Evolutionary conservation across 2,797 vertebrate species (phyloP).

Genomic region (Syngnathus acus): DNA sequence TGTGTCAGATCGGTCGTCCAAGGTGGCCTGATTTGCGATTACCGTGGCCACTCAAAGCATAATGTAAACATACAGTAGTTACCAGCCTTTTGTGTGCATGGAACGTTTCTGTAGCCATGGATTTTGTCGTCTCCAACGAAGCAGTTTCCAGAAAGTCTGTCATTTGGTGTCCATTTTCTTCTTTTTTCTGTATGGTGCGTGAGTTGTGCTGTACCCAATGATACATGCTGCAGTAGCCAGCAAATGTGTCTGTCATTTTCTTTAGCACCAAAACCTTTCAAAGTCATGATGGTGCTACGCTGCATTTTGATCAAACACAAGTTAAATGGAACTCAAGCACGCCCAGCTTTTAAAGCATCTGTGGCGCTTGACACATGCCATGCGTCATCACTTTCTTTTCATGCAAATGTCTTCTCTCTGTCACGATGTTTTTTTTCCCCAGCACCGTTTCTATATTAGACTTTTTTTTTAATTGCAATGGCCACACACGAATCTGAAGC

Average conservation of each 20-base stretch:
- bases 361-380: constrained; percentile 6
- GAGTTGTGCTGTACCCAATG: constrained; percentile 33
- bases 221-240: constrained; percentile 31
- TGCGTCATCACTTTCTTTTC: constrained; percentile 19
- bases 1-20: background rate
- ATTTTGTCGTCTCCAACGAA: constrained; percentile 48
- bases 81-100: background rate
- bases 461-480: background rate
- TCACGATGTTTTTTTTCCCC: constrained; percentile 29
- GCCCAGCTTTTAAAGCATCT: constrained; percentile 36
- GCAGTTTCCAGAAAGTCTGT: constrained; percentile 47
- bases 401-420: constrained; percentile 7
- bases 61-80: background rate
- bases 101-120: constrained; percentile 5
- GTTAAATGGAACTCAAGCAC: constrained; percentile 27
- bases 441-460: constrained; percentile 6
- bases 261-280: constrained; percentile 22
- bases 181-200: constrained; percentile 6
- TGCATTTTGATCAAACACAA: constrained; percentile 28
- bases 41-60: background rate
- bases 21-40: background rate
- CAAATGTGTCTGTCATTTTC: constrained; percentile 38
- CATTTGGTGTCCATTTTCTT: constrained; percentile 21
- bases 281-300: constrained; percentile 29
- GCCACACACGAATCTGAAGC: background rate